Conservation (phyloP, 2,888 invertebrate species). For the Trypoxylon attenuatum region DNA sequence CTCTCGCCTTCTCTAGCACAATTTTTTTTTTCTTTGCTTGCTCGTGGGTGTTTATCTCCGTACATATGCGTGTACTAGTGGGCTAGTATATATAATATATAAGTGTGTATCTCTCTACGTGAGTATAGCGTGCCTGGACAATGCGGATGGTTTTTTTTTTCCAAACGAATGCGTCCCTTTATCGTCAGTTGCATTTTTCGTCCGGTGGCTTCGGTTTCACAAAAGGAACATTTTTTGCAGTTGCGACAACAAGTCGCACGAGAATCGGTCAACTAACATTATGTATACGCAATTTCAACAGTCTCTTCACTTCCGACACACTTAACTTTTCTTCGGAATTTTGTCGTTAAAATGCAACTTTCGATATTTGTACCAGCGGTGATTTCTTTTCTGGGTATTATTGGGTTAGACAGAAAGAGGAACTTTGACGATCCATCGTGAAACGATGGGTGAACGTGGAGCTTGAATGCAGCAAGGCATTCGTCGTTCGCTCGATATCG, state of each 20-base stretch:
- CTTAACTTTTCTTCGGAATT: too few species aligned
- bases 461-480: too few species aligned
- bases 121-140: neutral
- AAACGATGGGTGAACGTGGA: too few species aligned
- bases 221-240: conserved; percentile 36
- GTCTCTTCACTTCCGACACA: conserved; percentile 40
- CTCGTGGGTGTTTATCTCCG: neutral
- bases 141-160: conserved; percentile 5
- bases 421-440: too few species aligned
- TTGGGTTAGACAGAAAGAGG: too few species aligned
- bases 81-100: neutral
- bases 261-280: conserved; percentile 24
- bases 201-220: conserved; percentile 13
- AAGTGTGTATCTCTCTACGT: conserved; percentile 7
- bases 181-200: conserved; percentile 4
- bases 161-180: conserved; percentile 16
- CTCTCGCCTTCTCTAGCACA: conserved; percentile 9
- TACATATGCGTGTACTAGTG: neutral
- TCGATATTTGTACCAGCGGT: conserved; percentile 29
- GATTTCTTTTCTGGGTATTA: too few species aligned
- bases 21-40: neutral
- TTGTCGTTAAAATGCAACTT: conserved; percentile 36
- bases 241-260: too few species aligned
- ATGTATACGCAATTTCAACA: conserved; percentile 38
- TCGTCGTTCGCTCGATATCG: too few species aligned